phyloP scores from a whole-genome alignment of 2,888 invertebrate genomes.

The Cephus nigrinus region DNA sequence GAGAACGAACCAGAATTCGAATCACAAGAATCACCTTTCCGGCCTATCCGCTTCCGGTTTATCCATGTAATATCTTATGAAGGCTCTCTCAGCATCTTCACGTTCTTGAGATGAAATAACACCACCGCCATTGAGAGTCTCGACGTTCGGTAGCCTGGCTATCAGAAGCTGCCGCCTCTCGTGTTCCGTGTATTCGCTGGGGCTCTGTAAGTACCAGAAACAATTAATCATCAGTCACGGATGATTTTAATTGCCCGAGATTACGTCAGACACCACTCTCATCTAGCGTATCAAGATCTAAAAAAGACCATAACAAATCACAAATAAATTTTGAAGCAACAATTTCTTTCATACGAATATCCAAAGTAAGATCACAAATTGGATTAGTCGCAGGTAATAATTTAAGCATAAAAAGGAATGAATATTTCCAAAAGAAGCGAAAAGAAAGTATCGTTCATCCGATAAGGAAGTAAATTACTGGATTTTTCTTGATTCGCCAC shows the following conservation, averaged over 20 bases:
- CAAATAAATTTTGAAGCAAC: background rate
- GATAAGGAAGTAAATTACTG: background rate
- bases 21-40: conserved; percentile 71
- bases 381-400: background rate
- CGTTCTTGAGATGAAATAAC: conserved; percentile 85
- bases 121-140: conserved; percentile 90
- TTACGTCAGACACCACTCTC: background rate
- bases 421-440: background rate
- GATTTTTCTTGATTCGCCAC: background rate
- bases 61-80: conserved; percentile 92
- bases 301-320: no score
- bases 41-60: conserved; percentile 86
- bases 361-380: background rate
- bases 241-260: background rate
- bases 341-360: background rate
- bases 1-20: conserved; percentile 3
- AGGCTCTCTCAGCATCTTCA: conserved; percentile 92
- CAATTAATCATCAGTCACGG: background rate
- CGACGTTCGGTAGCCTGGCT: conserved; percentile 87
- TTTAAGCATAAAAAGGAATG: background rate
- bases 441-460: background rate
- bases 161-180: conserved; percentile 88
- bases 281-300: background rate
- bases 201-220: conserved; percentile 49
- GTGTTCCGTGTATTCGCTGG: conserved; percentile 86